Evolutionary conservation across 2,888 invertebrate genomes (phyloP), one percentile per base, ranked within the genome.

Genomic region (Coremacera marginata): DNA sequence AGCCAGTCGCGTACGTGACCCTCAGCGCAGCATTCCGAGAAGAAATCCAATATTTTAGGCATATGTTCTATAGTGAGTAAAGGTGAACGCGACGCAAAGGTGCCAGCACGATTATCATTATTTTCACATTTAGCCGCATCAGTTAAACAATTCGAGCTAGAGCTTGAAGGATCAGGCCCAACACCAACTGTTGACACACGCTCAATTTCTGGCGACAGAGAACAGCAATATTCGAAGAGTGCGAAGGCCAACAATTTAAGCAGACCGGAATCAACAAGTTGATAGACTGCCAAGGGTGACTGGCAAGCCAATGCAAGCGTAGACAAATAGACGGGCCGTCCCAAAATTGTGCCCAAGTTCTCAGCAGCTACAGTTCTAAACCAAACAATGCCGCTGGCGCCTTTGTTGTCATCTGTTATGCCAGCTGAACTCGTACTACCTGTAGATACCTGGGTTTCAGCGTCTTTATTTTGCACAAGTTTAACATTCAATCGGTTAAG

Each of bases 1-100:
- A 97, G 91, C 97, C 97, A 97, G 88, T 96, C 95, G 82, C 96
- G 94, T 91, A 97, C 93, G 80, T 93, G 91, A 25, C 94, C 93
- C 84, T 96, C 96, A 27, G 94, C 92, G 86, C 95, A 94, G 77
- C 96, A 92, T 80, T 94, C 93, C 0, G 94, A 93, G 85, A 96
- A 94, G 90, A 97, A 96, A 84, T 94, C 93, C 78, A 97, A 92
- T 71, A 95, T 92, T 70, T 92, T 90, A 0, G 92, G 92, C 67
- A 94, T 91, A 84, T 92, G 92, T 70, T 92, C 91, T 31, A 92
- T 89, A 80, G 91, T 91, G 11, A 91, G 90, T 89, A 93, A 90
- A 3, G 91, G 91, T 4, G 91, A 91, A 9, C 51, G 27, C 52
- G 81, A 79, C 22, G 87, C 81, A 34, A 87, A 73, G 80, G 81